Conservation (phyloP, 2,113 vertebrate genomes). For the Bufo bufo region DNA sequence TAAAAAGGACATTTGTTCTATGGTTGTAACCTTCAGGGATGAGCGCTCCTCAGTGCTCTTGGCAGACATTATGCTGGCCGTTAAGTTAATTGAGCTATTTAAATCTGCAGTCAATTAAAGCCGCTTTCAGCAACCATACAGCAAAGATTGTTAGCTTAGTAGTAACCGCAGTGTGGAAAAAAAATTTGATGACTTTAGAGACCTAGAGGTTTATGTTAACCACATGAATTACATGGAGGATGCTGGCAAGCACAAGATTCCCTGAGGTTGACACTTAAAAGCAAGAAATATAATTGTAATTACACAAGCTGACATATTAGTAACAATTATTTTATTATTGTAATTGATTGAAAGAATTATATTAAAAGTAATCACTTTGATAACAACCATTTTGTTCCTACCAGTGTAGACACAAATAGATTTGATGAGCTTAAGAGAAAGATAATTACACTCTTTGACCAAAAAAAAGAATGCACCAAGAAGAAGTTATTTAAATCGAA, state of each 20-base stretch:
- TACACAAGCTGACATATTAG: not conserved
- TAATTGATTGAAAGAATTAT: not conserved
- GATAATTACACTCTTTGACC: not conserved
- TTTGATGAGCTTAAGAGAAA: not conserved
- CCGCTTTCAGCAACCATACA: slow-evolving; percentile 1
- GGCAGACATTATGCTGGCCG: slow-evolving; percentile 24
- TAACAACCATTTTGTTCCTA: not conserved
- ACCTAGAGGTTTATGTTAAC: slow-evolving; percentile 14
- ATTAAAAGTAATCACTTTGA: not conserved
- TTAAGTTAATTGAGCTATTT: slow-evolving; percentile 56
- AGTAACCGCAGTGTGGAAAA: slow-evolving; percentile 6
- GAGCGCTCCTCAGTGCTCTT: slow-evolving; percentile 12
- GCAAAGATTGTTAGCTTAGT: slow-evolving; percentile 13
- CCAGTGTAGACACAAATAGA: not conserved
- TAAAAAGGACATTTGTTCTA: slow-evolving; percentile 13
- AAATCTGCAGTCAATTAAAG: slow-evolving; percentile 50
- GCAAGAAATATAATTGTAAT: not conserved
- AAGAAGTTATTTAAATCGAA: too few relatives aligned
- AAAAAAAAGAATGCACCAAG: too few relatives aligned
- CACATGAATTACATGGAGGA: slow-evolving; percentile 3
- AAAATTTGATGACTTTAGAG: not conserved
- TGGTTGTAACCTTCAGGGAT: slow-evolving; percentile 55
- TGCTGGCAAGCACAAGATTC: not conserved
- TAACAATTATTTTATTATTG: not conserved
- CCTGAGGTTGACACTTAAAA: not conserved